Percentiles rank a stretch among this genome's conserved stretches.
phyloP scores from a whole-genome alignment of 2,113 vertebrate genomes.

The Tympanuchus pallidicinctus region DNA sequence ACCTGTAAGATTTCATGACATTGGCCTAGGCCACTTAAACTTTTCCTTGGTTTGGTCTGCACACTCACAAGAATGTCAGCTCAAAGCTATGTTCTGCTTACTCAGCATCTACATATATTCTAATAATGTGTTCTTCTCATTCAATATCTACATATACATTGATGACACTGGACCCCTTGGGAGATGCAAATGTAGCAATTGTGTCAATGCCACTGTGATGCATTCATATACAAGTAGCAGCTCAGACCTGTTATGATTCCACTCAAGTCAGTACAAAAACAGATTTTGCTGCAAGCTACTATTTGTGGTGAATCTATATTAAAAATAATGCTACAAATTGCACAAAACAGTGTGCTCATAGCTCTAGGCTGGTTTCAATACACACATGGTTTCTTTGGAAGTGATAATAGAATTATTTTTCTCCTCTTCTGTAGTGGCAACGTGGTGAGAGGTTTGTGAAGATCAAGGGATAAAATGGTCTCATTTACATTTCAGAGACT shows the following conservation, averaged over 20 bases:
- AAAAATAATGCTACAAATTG: not conserved
- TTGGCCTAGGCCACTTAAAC: not conserved
- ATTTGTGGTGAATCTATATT: not conserved
- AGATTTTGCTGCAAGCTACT: not conserved
- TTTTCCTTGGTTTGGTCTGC: not conserved
- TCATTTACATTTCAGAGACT: conserved; percentile 63
- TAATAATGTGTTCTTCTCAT: not conserved
- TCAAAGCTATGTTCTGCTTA: not conserved
- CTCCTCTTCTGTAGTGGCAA: conserved; percentile 3
- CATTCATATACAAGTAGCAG: not conserved
- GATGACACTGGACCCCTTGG: not conserved
- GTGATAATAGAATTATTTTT: not conserved
- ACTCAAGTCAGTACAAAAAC: not conserved
- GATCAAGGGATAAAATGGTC: conserved; percentile 34
- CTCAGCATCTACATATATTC: too few relatives aligned
- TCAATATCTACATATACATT: accelerated
- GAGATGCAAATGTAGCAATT: not conserved
- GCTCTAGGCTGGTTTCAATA: not conserved
- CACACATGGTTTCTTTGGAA: conserved; percentile 8
- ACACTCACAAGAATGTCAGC: not conserved
- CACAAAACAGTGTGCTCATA: not conserved
- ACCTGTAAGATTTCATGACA: not conserved
- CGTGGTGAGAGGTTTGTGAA: conserved; percentile 47
- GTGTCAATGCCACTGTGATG: not conserved
- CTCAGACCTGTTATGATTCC: not conserved